Evolutionary conservation across 2,888 invertebrate species (phyloP), one percentile per base, ranked within the genome.

Genomic region (Choristoneura rosaceana): DNA sequence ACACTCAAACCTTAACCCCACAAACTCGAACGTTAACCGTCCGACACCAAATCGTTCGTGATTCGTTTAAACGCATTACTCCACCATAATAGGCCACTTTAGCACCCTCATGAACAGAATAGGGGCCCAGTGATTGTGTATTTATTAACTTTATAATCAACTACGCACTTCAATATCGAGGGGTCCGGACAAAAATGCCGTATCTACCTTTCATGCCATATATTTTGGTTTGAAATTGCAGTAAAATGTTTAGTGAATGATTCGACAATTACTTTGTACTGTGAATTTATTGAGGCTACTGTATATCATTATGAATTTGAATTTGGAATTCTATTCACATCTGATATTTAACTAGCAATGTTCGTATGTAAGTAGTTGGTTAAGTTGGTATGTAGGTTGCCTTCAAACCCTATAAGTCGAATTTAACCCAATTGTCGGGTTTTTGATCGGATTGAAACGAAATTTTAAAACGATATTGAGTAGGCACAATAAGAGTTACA

Each of bases 231-330:
- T 12, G 50, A 41, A 63, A 50, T 43, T 50, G 52, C 25, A 33
- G 34, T 33, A 52, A 86, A 43, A 85, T 82, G 84, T 81, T 78
- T 77, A 85, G 79, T 87, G 86, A 89, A 92, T 92, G 92, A 92
- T 91, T 90, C 84, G 87, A 90, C 92, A 88, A 91, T 92, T 89
- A 92, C 84, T 78, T 81, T 80, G 66, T 74, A 73, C 80, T 79
- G 88, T 82, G 86, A 87, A 88, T 88, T 90, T 89, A 92, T 92
- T 91, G 89, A 89, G 88, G 67, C 55, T 3, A 66, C 66, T 58
- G 62, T 71, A 63, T 71, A 88, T 80, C 82, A 87, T 55, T 17
- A 5, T 52, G 15, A 17, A 52, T 52, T 47, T 52, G 9, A 17
- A 52, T 52, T 7, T 52, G 7, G 8, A 47, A 17, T 17, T 52